Percentiles rank a stretch among this genome's conserved stretches.
Evolutionary conservation across 2,888 invertebrate genomes (phyloP).

Genomic region (Minunthozetes semirufus): DNA sequence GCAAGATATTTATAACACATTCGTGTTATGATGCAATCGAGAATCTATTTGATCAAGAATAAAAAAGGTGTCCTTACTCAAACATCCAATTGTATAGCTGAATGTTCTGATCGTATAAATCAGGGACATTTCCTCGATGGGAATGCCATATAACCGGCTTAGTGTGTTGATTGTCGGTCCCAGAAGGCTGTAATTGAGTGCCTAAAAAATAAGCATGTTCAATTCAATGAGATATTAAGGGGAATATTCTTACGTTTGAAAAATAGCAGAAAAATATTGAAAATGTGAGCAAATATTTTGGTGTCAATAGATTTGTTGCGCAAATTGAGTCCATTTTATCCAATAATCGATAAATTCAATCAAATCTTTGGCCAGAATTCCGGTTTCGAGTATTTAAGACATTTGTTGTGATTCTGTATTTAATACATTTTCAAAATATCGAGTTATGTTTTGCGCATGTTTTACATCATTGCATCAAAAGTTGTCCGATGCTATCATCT

Average conservation of each 20-base stretch:
- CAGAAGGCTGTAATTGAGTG: not conserved
- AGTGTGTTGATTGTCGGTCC: not conserved
- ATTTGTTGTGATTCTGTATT: not conserved
- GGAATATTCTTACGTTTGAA: slow-evolving; percentile 14
- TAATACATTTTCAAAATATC: not conserved
- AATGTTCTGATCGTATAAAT: slow-evolving; percentile 10
- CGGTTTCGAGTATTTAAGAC: not conserved
- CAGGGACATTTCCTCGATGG: not conserved
- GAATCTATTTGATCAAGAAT: not conserved
- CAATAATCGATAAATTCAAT: not conserved
- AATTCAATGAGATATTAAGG: not conserved
- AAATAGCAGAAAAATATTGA: slow-evolving; percentile 13
- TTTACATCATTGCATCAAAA: not conserved
- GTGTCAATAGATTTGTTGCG: not conserved
- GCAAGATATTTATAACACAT: too few relatives aligned
- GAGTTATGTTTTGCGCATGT: slow-evolving; percentile 1
- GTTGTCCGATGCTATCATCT: too few relatives aligned
- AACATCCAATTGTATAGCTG: slow-evolving; percentile 5
- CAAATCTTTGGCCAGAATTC: not conserved
- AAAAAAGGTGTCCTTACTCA: slow-evolving; percentile 1
- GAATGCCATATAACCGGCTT: not conserved
- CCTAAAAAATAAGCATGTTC: not conserved
- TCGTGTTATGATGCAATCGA: too few relatives aligned
- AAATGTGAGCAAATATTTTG: slow-evolving; percentile 15
- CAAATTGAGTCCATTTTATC: not conserved